phyloP scores from a whole-genome alignment of 1,140 invertebrate species.

The Lamellibrachia luymesi region DNA sequence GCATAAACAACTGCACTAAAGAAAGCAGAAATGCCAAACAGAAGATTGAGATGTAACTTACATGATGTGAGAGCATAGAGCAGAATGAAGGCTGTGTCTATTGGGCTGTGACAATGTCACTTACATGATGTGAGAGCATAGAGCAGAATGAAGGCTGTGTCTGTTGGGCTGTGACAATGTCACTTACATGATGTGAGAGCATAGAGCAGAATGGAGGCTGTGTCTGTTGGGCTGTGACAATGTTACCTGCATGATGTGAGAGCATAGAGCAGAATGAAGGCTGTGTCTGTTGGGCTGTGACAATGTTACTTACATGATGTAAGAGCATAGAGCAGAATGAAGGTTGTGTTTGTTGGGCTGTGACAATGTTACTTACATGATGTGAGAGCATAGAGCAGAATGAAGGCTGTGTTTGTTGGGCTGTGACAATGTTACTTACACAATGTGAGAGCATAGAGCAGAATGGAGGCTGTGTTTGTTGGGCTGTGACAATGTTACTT shows the following conservation, averaged over 20 bases:
- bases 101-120: too few species aligned
- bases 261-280: slow-evolving; percentile 60
- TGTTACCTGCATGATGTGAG: slow-evolving; percentile 61
- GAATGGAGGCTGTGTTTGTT: slow-evolving; percentile 59
- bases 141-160: slow-evolving; percentile 9
- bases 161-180: not conserved
- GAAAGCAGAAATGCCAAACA: too few species aligned
- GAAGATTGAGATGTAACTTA: slow-evolving; percentile 40
- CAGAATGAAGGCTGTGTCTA: too few species aligned
- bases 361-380: slow-evolving; percentile 40
- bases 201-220: slow-evolving; percentile 59
- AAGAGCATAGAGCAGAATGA: slow-evolving; percentile 60
- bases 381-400: slow-evolving; percentile 50
- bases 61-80: slow-evolving; percentile 25
- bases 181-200: slow-evolving; percentile 42
- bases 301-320: slow-evolving; percentile 60
- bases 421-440: slow-evolving; percentile 60
- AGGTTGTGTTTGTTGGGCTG: slow-evolving; percentile 59
- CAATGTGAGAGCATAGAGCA: slow-evolving; percentile 62
- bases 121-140: too few species aligned
- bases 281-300: slow-evolving; percentile 60
- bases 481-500: slow-evolving; percentile 60
- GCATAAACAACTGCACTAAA: too few species aligned
- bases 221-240: slow-evolving; percentile 60
- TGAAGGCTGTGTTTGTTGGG: slow-evolving; percentile 58